Evolutionary conservation across 2,888 invertebrate genomes (phyloP), one percentile per base, ranked within the genome.

Genomic region (Megastigmus dorsalis): DNA sequence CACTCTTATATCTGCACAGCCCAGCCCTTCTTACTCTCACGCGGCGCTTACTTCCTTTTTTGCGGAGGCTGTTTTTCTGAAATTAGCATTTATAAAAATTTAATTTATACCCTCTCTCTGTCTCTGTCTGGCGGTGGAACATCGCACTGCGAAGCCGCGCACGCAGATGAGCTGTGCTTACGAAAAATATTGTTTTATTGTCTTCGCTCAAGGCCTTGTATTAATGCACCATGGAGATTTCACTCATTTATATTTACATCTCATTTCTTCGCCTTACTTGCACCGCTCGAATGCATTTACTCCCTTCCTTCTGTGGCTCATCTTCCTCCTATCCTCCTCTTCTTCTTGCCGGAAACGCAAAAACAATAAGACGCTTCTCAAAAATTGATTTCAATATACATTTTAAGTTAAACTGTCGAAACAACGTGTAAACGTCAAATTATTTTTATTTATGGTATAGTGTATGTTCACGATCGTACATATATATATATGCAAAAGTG

Each of bases 221-320:
- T 60, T 60, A 69, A 69, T 59, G 50, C 43, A 4, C n/a, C 30
- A 43, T 43, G 54, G 33, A 62, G 28, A 70, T 62, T 54, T 54
- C 18, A 52, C 50, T 69, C 52, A 43, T 69, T 43, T 41, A 43
- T 62, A 69, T 69, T 69, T 69, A 62, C 69, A 69, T 69, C 60
- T 62, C 69, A 60, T 66, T 57, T 41, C 26, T 57, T 38, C 38
- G 36, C 23, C 9, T 20, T 33, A n/a, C 48, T 23, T 28, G n/a
- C n/a, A n/a, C 23, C 5, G 33, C 18, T 13, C 20, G n/a, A n/a
- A n/a, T n/a, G n/a, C n/a, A 43, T 43, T 41, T 38, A 57, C 23
- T 41, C 38, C 13, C 41, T 23, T 26, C 57, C 43, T 43, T 9
- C 43, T 18, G 18, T 10, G 18, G 23, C 26, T 57, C 13, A 38